Evolutionary conservation across 2,797 vertebrate species (phyloP), one percentile per base, ranked within the genome.

Genomic region (Pipistrellus kuhlii): DNA sequence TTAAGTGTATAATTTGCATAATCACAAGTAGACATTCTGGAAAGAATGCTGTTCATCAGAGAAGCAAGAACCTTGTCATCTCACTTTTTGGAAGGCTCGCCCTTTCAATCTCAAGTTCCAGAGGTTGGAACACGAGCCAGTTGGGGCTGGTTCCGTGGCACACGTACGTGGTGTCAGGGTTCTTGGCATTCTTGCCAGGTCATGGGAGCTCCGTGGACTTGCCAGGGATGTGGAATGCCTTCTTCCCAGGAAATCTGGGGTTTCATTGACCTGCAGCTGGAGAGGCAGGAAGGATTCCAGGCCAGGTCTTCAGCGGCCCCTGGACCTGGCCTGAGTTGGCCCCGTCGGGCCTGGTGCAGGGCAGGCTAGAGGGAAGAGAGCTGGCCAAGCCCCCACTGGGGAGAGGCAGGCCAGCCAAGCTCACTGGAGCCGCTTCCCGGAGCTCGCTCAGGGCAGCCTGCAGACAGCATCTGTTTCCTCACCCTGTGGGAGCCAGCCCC

Each of bases 61-160:
- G 21, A 59, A 85, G 48, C 12, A 13, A 32, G 38, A 59, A 8
- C 46, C 51, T 30, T 51, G 55, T 89, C 62, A 0, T 85, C 90
- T 75, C 32, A 9, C 10, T 64, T 89, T 88, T 88, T 21, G 51
- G 57, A 80, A 93, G 46, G 4, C 85, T 87, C 18, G 35, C 44
- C 53, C 38, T 91, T 88, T 77, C 89, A 38, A 25, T 87, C 80
- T 87, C 80, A 51, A 38, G 55, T 91, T 88, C 66, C 73, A 88
- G 76, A 78, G 72, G 89, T 80, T 88, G 94, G 96, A 73, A 38
- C 77, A 27, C 23, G 48, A 38, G 77, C 35, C 4, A 30, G 46
- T 85, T 21, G 10, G 21, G 72, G 78, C 93, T 88, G 87, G 64
- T 64, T 77, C 25, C 25, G 0, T 76, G 87, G 87, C 46, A 44